These are phyloP conservation scores for Andinoacara biseriatus DNA, from an alignment of 2,113 vertebrate species.

Conservation along the genomic window DNA sequence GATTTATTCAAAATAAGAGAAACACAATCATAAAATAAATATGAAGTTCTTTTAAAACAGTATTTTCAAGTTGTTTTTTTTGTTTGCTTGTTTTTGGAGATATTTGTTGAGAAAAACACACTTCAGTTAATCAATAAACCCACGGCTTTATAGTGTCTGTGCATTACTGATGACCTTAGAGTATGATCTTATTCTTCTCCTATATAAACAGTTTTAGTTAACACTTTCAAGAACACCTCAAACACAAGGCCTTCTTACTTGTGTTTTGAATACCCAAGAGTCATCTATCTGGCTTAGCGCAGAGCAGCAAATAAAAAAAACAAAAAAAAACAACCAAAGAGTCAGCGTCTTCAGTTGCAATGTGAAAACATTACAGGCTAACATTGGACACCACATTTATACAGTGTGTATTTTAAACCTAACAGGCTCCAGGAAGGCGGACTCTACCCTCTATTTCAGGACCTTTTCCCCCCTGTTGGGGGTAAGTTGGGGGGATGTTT, in stretches of 20 bases:
- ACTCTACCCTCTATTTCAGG: slow-evolving; percentile 78
- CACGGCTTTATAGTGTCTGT: slow-evolving; percentile 24
- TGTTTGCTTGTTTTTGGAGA: slow-evolving; percentile 17
- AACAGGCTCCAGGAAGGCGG: slow-evolving; percentile 75
- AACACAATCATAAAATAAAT: slow-evolving; percentile 67
- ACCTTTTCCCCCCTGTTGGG: slow-evolving; percentile 82
- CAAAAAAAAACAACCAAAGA: slow-evolving; percentile 59
- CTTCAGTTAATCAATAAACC: slow-evolving; percentile 40
- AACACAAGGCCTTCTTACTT: slow-evolving; percentile 33
- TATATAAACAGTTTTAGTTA: slow-evolving; percentile 37
- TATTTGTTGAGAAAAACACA: slow-evolving; percentile 39
- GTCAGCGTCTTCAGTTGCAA: slow-evolving; percentile 55
- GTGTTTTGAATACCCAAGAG: slow-evolving; percentile 38
- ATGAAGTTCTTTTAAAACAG: slow-evolving; percentile 55
- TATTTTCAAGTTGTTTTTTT: slow-evolving; percentile 57
- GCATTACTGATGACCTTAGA: slow-evolving; percentile 17
- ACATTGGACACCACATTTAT: slow-evolving; percentile 69
- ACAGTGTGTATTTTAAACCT: slow-evolving; percentile 75
- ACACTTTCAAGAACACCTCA: slow-evolving; percentile 25
- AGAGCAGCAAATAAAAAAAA: slow-evolving; percentile 65
- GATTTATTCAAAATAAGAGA: slow-evolving; percentile 51
- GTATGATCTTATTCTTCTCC: background rate
- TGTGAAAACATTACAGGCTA: slow-evolving; percentile 72
- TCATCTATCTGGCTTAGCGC: slow-evolving; percentile 8
- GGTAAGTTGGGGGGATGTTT: slow-evolving; percentile 77